Base-by-base conservation (phyloP, 1,140 invertebrate genomes). In the Lepidurus couesii region DNA sequence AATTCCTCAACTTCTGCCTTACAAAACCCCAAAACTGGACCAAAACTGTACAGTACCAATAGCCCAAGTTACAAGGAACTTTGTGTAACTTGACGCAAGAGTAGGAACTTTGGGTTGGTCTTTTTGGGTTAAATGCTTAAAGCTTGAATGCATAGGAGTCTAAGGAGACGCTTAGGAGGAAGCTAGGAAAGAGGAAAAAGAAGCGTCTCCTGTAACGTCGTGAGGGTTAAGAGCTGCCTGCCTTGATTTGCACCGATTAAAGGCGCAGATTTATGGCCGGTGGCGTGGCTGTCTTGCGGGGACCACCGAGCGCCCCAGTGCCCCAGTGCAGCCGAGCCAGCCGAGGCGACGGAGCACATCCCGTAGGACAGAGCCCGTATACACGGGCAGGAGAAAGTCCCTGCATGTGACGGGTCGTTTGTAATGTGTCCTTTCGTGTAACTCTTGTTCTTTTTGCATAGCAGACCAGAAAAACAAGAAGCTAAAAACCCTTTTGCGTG, bases 201-300 rank as follows among this genome's bases (percentile, higher is more conserved):
- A 34, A 34, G 34, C 34, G 34, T 34, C 34, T 34, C 4, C 34
- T 4, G 34, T 34, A 34, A 34, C 34, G 34, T 34, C 34, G 34
- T 4, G n/a, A 65, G 53, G 13, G 21, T 21, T 65, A 21, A 65
- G 53, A n/a, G 53, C 53, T 21, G 53, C 53, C 53, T 65, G 53
- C 53, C 21, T 65, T 65, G 53, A 65, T 65, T 65, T 65, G 53
- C 53, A 65, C 53, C 13, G 53, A 65, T 65, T 65, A 16, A 65
- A 65, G 53, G 13, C 7, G 16, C 8, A 65, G n/a, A 16, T 65
- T 65, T 65, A 65, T 13, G 21, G 53, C 53, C 6, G 21, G 21
- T 65, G 53, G 16, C 21, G 21, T 7, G 21, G 21, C 53, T 65
- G 53, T 65, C 6, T 65, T 21, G 53, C 21, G 53, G 53, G 47